A percentile compares a stretch with the other conserved stretches of the same genome.
Conservation (phyloP, 2,113 vertebrate species). For the Vanacampus margaritifer region DNA sequence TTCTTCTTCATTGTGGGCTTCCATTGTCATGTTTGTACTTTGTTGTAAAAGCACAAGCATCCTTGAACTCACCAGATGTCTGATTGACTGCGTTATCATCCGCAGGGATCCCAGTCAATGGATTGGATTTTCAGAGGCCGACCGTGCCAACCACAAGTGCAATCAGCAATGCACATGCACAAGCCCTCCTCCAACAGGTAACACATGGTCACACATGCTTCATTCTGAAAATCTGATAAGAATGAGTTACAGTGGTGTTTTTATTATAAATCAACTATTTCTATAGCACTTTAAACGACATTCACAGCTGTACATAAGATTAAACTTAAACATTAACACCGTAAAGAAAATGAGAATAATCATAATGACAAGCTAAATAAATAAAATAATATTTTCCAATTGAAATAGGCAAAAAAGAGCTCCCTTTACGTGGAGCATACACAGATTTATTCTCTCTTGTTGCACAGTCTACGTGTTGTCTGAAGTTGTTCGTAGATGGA, state of each 20-base stretch:
- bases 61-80: neutral
- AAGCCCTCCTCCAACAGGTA: slow-evolving; percentile 99
- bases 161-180: slow-evolving; percentile 94
- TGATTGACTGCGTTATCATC: slow-evolving; percentile 38
- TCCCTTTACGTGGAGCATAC: no score
- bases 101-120: slow-evolving; percentile 92
- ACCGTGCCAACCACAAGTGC: slow-evolving; percentile 86
- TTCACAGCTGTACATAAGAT: neutral
- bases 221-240: neutral
- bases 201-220: slow-evolving; percentile 8
- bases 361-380: no score
- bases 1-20: neutral
- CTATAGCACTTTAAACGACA: neutral
- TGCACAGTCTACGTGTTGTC: no score
- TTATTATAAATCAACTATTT: neutral
- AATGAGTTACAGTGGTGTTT: neutral
- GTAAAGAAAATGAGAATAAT: no score
- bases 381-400: no score
- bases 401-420: no score
- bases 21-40: neutral
- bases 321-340: no score
- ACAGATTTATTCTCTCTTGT: no score
- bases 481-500: no score
- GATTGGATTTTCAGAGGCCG: slow-evolving; percentile 98
- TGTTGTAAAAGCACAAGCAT: slow-evolving; percentile 1